phyloP scores from a whole-genome alignment of 2,113 vertebrate genomes.

The Rhineura floridana region DNA sequence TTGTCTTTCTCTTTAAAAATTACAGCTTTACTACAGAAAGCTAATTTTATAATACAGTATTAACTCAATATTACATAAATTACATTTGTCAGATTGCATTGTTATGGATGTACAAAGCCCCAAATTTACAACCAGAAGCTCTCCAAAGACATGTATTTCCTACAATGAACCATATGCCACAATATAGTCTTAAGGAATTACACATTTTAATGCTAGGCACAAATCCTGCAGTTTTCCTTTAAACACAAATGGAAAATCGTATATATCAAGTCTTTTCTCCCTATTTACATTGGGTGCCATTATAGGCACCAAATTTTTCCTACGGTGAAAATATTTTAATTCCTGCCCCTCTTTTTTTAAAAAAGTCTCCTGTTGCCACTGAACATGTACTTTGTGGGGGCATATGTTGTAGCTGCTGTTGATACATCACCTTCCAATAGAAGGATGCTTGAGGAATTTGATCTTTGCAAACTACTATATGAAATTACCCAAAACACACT shows the following conservation, averaged over 20 bases:
- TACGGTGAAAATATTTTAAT: conserved; percentile 73
- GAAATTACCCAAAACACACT: background rate
- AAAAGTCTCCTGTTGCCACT: conserved; percentile 55
- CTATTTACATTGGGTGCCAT: conserved; percentile 62
- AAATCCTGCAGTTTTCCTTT: conserved; percentile 65
- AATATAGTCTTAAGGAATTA: conserved; percentile 77
- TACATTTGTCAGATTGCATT: conserved; percentile 75
- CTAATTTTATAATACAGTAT: conserved; percentile 82
- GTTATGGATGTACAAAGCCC: conserved; percentile 68
- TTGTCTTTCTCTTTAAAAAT: conserved; percentile 78
- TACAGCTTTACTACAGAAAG: conserved; percentile 78
- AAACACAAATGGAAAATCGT: conserved; percentile 77
- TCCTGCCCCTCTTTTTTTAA: conserved; percentile 63
- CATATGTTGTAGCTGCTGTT: conserved; percentile 20
- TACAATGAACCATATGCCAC: conserved; percentile 69
- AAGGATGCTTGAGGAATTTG: background rate
- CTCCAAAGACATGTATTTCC: conserved; percentile 75
- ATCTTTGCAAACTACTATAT: background rate
- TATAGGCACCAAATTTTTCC: conserved; percentile 72
- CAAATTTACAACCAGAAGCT: conserved; percentile 75
- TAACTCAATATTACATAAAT: conserved; percentile 83
- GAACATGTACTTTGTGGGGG: conserved; percentile 49
- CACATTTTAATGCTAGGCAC: conserved; percentile 69
- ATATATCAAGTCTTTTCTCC: conserved; percentile 71
- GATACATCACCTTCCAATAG: background rate